A percentile compares a stretch with the other conserved stretches of the same genome.
Evolutionary conservation across 1,140 invertebrate genomes (phyloP).

Genomic region (Spodoptera litura): DNA sequence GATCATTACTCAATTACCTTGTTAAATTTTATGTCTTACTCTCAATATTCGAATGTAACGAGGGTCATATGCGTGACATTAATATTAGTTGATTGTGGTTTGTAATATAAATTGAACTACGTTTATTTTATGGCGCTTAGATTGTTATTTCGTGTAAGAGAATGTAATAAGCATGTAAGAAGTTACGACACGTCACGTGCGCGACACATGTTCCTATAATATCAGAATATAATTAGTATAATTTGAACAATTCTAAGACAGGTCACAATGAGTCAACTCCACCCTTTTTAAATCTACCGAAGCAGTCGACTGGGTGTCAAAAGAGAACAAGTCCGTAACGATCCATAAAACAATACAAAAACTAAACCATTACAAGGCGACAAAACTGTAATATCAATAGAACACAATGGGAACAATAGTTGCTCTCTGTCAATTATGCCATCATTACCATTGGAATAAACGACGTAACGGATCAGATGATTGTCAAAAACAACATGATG

Average conservation of each 20-base stretch:
- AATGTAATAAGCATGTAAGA: conserved; percentile 9
- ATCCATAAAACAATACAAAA: conserved; percentile 78
- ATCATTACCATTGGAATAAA: conserved; percentile 85
- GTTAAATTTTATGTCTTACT: conserved; percentile 76
- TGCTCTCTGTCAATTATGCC: conserved; percentile 85
- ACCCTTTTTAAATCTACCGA: conserved; percentile 77
- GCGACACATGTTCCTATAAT: conserved; percentile 19
- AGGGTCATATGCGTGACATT: conserved; percentile 34
- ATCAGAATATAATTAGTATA: conserved; percentile 38
- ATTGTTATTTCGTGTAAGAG: neutral
- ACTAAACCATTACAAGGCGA: conserved; percentile 82
- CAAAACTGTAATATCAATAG: conserved; percentile 84
- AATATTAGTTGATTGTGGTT: conserved; percentile 32
- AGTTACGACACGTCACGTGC: conserved; percentile 24
- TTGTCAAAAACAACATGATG: conserved; percentile 76
- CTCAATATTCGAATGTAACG: conserved; percentile 41
- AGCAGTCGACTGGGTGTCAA: conserved; percentile 68
- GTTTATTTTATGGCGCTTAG: conserved; percentile 1
- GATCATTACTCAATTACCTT: conserved; percentile 73
- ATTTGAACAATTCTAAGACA: conserved; percentile 35
- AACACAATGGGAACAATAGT: conserved; percentile 85
- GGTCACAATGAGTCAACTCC: conserved; percentile 66
- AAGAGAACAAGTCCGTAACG: conserved; percentile 68
- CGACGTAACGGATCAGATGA: conserved; percentile 79
- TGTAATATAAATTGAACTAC: conserved; percentile 4